Percentiles rank a stretch among this genome's conserved stretches.
phyloP scores from a whole-genome alignment of 2,797 vertebrate species.

The Rousettus madagascariensis region DNA sequence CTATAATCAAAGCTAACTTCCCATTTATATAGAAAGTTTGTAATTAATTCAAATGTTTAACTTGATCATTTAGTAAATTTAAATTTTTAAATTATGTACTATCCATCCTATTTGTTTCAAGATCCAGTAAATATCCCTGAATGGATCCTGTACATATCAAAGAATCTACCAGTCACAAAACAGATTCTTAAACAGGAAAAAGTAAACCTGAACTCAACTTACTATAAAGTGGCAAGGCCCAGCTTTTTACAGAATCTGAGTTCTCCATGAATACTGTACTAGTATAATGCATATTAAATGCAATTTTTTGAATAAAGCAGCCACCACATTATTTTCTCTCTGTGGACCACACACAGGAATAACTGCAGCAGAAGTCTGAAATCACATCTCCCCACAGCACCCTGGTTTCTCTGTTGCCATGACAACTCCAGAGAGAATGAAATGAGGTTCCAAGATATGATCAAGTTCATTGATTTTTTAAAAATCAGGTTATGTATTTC shows the following conservation, averaged over 20 bases:
- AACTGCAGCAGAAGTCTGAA: slow-evolving; percentile 58
- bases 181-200: background rate
- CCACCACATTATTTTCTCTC: slow-evolving; percentile 21
- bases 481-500: slow-evolving; percentile 58
- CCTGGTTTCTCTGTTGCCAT: slow-evolving; percentile 71
- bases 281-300: slow-evolving; percentile 10
- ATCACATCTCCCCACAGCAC: slow-evolving; percentile 44
- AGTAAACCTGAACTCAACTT: background rate
- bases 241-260: background rate
- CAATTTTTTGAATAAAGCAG: background rate
- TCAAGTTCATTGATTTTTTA: slow-evolving; percentile 71
- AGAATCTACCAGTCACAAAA: background rate
- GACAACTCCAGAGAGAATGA: slow-evolving; percentile 70
- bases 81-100: background rate
- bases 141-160: background rate
- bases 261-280: background rate
- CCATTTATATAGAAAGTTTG: background rate
- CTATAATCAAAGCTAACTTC: background rate
- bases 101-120: background rate
- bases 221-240: background rate
- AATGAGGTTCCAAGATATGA: slow-evolving; percentile 67
- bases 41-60: background rate
- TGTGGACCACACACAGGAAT: slow-evolving; percentile 34
- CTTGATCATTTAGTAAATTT: background rate
- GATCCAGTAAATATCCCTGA: background rate